A percentile compares a stretch with the other conserved stretches of the same genome.
Conservation (phyloP, 1,140 invertebrate species). For the Centruroides sculpturatus region DNA sequence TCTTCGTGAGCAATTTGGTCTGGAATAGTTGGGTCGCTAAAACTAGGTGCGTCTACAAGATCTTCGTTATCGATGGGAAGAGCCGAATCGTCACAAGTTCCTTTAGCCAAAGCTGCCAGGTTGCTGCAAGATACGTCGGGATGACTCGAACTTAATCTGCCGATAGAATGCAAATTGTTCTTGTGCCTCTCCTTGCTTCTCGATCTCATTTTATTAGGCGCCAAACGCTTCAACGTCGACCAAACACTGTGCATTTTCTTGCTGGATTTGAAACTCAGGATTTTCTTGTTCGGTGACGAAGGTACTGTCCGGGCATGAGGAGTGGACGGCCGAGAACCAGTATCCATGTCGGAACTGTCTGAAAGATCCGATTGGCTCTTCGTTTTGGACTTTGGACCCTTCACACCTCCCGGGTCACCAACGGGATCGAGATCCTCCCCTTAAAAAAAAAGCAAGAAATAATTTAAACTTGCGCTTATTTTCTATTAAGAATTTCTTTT, state of each 20-base stretch:
- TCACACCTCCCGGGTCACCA: slow-evolving; percentile 3
- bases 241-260: slow-evolving; percentile 15
- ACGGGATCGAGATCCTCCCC: no score
- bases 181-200: slow-evolving; percentile 10
- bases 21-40: slow-evolving; percentile 38
- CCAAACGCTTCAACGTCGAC: slow-evolving; percentile 12
- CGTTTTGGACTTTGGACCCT: slow-evolving; percentile 3
- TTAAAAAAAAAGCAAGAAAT: no score
- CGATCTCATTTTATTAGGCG: slow-evolving; percentile 14
- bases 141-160: slow-evolving; percentile 20
- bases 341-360: slow-evolving; percentile 1
- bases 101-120: slow-evolving; percentile 25
- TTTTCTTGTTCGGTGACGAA: slow-evolving; percentile 3
- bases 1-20: slow-evolving; percentile 19
- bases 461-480: no score
- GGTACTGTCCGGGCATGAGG: neutral
- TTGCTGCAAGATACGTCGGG: slow-evolving; percentile 30
- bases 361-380: slow-evolving; percentile 10
- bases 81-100: slow-evolving; percentile 39
- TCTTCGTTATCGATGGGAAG: slow-evolving; percentile 49
- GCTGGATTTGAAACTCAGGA: slow-evolving; percentile 3
- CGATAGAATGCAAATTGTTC: neutral
- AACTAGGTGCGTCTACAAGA: slow-evolving; percentile 42
- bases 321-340: neutral
- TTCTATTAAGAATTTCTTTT: no score